phyloP scores from a whole-genome alignment of 2,797 vertebrate genomes.

The Dallia pectoralis region DNA sequence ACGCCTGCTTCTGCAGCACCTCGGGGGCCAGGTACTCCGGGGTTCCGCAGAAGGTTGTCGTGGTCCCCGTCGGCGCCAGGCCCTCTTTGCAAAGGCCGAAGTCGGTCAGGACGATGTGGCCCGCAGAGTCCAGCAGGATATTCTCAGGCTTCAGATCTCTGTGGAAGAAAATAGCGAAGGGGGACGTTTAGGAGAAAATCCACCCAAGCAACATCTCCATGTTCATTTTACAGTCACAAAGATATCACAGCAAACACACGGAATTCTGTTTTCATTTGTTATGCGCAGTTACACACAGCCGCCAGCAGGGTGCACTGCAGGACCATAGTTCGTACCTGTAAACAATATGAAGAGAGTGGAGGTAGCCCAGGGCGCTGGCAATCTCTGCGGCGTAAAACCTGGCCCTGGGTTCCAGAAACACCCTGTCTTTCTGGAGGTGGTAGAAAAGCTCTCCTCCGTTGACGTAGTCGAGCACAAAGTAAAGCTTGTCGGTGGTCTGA shows the following conservation, averaged over 20 bases:
- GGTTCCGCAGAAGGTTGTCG: constrained; percentile 94
- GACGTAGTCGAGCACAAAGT: constrained; percentile 82
- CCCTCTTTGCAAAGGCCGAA: constrained; percentile 99
- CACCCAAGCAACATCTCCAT: neutral
- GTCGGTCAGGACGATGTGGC: constrained; percentile 96
- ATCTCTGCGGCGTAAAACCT: constrained; percentile 81
- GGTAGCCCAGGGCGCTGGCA: constrained; percentile 79
- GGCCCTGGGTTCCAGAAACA: constrained; percentile 80
- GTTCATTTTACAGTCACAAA: neutral
- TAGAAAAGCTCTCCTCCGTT: constrained; percentile 84
- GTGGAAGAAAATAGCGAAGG: constrained; percentile 52
- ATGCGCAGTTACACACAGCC: neutral
- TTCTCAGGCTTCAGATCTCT: constrained; percentile 99
- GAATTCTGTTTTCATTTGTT: neutral
- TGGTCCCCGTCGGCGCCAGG: constrained; percentile 88
- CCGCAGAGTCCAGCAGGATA: constrained; percentile 93
- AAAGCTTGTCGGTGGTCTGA: constrained; percentile 82
- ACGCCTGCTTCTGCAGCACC: constrained; percentile 81
- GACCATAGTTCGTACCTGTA: constrained; percentile 68
- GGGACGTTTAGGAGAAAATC: neutral
- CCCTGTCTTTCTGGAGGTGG: constrained; percentile 79
- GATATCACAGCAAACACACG: neutral
- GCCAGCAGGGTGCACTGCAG: constrained; percentile 50
- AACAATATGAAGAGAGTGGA: constrained; percentile 79
- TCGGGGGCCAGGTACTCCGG: constrained; percentile 87